Base-by-base conservation (phyloP, 2,888 invertebrate species). In the Brachypterus glaber region DNA sequence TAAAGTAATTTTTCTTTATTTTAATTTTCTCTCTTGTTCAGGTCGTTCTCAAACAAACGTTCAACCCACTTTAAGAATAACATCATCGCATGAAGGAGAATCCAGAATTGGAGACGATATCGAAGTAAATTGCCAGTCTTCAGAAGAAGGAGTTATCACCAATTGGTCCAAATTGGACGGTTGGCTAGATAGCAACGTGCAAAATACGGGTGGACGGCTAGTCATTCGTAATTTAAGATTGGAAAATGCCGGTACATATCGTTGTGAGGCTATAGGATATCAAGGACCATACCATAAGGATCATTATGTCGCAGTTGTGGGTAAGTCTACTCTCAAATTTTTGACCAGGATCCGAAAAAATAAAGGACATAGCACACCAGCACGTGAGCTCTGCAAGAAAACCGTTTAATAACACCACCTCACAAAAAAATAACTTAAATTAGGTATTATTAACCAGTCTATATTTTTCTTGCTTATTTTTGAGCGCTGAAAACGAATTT, bases 221-320 rank as follows among this genome's bases (percentile, higher is more conserved):
- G 68, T 76, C 44, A 71, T 85, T 33, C 63, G 62, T 2, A 68
- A 71, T 44, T 72, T 81, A 1, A 63, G 66, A 37, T 62, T 69
- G 2, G 73, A 72, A 37, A 80, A 86, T 60, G 73, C 72, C 17
- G 85, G 83, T 27, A 62, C 70, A 4, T 86, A 86, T 58, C 67
- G 74, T 27, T 86, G 86, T 55, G 73, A 72, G 39, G 81, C 77
- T 1, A 59, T 56, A 33, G 64, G 64, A 26, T 53, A 52, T 36
- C 50, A 57, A 37, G 59, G 60, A 11, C 61, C 62, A 16, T 71
- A 72, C 44, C 67, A 71, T 40, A 71, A 74, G 41, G 75, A 76
- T 51, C 76, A 76, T 52, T 65, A 66, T 26, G 62, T 80, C 3
- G 62, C 69, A 33, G 70, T 79, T 38, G 69, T 73, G 59, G 75